Percentiles rank a stretch among this genome's conserved stretches.
Evolutionary conservation across 2,113 vertebrate species (phyloP).

Genomic region (Castor canadensis): DNA sequence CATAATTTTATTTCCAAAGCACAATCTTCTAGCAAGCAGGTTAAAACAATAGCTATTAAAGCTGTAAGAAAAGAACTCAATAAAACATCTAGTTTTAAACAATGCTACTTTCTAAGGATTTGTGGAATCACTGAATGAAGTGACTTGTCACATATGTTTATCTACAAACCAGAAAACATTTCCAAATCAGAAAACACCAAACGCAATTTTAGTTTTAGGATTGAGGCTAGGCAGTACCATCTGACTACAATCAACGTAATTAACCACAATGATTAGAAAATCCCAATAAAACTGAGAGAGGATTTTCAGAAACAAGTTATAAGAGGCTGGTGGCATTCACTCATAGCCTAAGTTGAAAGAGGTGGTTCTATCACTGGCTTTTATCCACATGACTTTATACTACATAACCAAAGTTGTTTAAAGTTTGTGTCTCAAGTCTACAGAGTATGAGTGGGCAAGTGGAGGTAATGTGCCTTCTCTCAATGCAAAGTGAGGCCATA

Average conservation of each 20-base stretch:
- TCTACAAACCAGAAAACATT: constrained; percentile 26
- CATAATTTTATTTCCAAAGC: constrained; percentile 42
- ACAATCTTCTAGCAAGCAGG: constrained; percentile 21
- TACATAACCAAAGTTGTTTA: background rate
- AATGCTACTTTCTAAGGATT: constrained; percentile 4
- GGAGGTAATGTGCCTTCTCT: background rate
- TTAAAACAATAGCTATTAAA: background rate
- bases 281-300: background rate
- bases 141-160: background rate
- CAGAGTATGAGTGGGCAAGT: background rate
- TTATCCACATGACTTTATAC: background rate
- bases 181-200: constrained; percentile 25
- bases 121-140: background rate
- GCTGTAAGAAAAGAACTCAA: background rate
- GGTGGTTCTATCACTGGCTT: background rate
- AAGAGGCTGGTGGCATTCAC: background rate
- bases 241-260: background rate
- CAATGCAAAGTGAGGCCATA: background rate
- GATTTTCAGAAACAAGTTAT: background rate
- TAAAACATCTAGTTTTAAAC: constrained; percentile 24
- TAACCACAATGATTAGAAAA: constrained; percentile 37
- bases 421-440: background rate
- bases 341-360: background rate
- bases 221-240: background rate
- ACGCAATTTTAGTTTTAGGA: constrained; percentile 37